Conservation (phyloP, 1,140 invertebrate species). For the Chrysopa pallens region DNA sequence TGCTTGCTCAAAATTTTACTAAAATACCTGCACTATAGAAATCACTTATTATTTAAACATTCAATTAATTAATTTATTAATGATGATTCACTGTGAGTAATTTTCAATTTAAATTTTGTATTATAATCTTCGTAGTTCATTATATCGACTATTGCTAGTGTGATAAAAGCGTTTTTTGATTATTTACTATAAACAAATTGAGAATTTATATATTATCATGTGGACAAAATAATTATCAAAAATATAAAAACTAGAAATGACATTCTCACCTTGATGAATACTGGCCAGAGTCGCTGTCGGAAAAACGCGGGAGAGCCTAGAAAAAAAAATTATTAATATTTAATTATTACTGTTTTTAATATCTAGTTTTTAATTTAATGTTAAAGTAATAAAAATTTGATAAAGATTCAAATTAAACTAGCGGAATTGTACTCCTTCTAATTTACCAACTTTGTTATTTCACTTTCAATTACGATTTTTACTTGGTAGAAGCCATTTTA, state of each 20-base stretch:
- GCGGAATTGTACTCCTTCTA: too few species aligned
- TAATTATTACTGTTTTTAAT: too few species aligned
- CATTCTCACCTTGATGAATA: slow-evolving; percentile 20
- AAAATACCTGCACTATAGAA: too few species aligned
- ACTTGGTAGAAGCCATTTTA: too few species aligned
- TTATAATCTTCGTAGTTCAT: background rate
- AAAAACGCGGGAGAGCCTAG: slow-evolving; percentile 24
- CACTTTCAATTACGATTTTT: too few species aligned
- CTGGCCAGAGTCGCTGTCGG: slow-evolving; percentile 18
- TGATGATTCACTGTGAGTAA: slow-evolving; percentile 1
- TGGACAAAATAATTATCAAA: background rate
- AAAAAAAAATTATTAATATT: slow-evolving; percentile 13
- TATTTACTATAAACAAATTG: background rate
- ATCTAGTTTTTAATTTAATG: too few species aligned
- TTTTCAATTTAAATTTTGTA: background rate
- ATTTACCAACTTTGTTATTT: too few species aligned
- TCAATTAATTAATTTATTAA: background rate
- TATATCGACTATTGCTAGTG: background rate
- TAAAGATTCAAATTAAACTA: too few species aligned
- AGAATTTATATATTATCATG: background rate
- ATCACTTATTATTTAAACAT: too few species aligned
- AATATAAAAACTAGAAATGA: background rate
- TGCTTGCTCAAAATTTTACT: too few species aligned
- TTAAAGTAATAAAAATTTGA: too few species aligned
- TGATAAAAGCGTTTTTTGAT: background rate